Base-by-base conservation (phyloP, 2,797 vertebrate genomes). In the Urosaurus nigricauda region DNA sequence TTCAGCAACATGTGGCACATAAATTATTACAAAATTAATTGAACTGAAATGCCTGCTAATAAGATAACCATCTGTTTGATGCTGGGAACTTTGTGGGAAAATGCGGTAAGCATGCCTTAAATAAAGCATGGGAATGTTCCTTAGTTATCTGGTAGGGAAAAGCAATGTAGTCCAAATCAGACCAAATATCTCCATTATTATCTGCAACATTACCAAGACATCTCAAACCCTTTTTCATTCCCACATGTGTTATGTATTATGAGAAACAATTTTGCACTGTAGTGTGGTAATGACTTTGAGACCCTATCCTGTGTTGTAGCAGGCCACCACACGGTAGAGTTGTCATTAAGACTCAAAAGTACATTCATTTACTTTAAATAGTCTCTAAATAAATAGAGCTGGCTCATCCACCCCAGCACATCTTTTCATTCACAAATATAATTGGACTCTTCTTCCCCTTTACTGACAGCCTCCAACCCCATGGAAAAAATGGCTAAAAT, bases 11-110 rank as follows among this genome's bases (percentile, higher is more conserved):
- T 96, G 96, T 95, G 96, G 94, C 93, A 94, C 94, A 96, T 96
- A 97, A 97, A 97, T 96, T 95, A 96, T 92, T 94, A 95, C 96
- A 97, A 82, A 82, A 96, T 96, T 96, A 96, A 95, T 95, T 96
- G 96, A 96, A 96, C 96, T 95, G 95, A 97, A 96, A 96, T 96
- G 93, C 94, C 89, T 96, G 95, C 95, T 96, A 96, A 97, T 96
- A 96, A 95, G 93, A 94, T 94, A 95, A 89, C 96, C 96, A 97
- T 97, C 97, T 97, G 96, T 94, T 97, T 95, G 7, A 79, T 89
- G 92, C 93, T 93, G 91, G 94, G 93, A 96, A 96, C 92, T 95
- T 96, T 96, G 93, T 93, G 94, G 89, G 95, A 95, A 91, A 92
- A 93, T 93, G 88, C 90, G 94, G 94, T 89, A 92, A 96, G 92